These are phyloP conservation scores for Limnephilus auricula DNA, from an alignment of 2,888 invertebrate genomes.

Conservation along the genomic window DNA sequence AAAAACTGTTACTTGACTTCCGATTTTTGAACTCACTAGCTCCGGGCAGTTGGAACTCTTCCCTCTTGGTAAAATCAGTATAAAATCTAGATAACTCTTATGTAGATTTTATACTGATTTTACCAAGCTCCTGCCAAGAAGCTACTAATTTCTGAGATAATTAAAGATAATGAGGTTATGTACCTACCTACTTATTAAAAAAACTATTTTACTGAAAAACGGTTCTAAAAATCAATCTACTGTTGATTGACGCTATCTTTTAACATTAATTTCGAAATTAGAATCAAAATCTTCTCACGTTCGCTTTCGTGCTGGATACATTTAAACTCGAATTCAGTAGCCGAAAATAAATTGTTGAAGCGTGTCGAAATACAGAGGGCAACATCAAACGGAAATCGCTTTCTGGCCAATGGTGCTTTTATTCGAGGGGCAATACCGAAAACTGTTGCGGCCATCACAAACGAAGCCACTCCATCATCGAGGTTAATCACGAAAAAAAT, in stretches of 20 bases:
- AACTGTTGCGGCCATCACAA: conserved; percentile 29
- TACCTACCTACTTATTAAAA: too few species aligned
- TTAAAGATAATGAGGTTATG: too few species aligned
- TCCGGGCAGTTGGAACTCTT: too few species aligned
- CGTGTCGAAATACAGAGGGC: conserved; percentile 22
- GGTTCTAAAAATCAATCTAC: neutral
- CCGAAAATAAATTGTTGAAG: neutral
- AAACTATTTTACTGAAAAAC: neutral
- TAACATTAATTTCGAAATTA: neutral
- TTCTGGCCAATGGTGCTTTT: conserved; percentile 17
- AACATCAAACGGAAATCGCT: conserved; percentile 20
- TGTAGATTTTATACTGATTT: neutral
- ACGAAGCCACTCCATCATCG: conserved; percentile 21
- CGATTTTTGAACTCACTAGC: too few species aligned
- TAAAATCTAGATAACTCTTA: too few species aligned
- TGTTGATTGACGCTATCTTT: neutral
- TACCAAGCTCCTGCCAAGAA: neutral
- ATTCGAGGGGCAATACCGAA: neutral
- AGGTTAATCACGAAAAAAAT: conserved; percentile 25
- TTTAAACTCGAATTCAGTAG: neutral
- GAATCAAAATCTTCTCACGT: neutral
- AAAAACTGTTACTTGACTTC: too few species aligned
- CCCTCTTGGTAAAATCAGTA: too few species aligned
- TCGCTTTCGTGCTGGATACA: neutral
- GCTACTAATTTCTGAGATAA: neutral